phyloP scores from a whole-genome alignment of 2,888 invertebrate genomes.

The Agonum fuliginosum region DNA sequence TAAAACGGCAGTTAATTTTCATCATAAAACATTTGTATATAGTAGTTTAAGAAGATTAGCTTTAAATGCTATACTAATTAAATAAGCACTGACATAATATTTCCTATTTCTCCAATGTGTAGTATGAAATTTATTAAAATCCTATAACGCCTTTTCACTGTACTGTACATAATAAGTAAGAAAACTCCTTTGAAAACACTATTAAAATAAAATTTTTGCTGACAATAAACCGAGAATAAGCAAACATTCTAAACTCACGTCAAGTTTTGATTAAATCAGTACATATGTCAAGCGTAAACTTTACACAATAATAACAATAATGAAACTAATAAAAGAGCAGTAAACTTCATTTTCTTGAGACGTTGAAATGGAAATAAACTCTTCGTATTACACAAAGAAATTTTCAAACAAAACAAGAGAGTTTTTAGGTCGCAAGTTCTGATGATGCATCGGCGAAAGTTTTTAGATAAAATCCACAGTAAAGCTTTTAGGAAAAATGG shows the following conservation, averaged over 20 bases:
- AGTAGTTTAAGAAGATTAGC: too few relatives aligned
- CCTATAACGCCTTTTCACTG: too few relatives aligned
- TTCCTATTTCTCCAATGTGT: too few relatives aligned
- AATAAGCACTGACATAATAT: too few relatives aligned
- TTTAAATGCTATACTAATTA: too few relatives aligned
- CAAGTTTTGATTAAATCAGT: constrained; percentile 24
- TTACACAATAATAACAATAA: constrained; percentile 28
- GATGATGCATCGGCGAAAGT: background rate
- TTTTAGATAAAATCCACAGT: background rate
- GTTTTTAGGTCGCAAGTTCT: background rate
- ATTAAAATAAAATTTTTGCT: too few relatives aligned
- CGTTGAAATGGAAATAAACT: background rate
- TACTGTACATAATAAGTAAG: too few relatives aligned
- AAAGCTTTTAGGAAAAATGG: constrained; percentile 1
- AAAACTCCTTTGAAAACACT: too few relatives aligned
- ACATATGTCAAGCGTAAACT: constrained; percentile 9
- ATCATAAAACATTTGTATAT: too few relatives aligned
- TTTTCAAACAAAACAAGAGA: background rate
- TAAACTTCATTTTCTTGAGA: constrained; percentile 15
- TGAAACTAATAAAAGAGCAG: constrained; percentile 32
- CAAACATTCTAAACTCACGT: background rate
- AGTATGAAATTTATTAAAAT: too few relatives aligned
- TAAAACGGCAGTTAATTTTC: too few relatives aligned
- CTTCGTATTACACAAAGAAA: background rate
- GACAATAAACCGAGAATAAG: too few relatives aligned